Evolutionary conservation across 2,888 invertebrate species (phyloP).

Genomic region (Dicranocentrus wangi): DNA sequence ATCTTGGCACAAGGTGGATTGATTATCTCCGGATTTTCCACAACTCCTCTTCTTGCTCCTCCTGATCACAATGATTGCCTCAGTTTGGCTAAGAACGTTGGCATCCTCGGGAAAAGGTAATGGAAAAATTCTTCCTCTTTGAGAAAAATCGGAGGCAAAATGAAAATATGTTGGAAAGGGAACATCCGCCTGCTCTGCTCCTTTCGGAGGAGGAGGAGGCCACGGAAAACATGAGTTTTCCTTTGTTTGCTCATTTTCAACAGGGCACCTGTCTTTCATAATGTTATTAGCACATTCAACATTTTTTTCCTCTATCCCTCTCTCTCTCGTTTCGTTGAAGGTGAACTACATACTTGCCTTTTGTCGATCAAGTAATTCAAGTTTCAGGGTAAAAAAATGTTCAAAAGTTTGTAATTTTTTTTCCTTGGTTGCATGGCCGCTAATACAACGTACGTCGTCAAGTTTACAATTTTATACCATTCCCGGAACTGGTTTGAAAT

Average conservation of each 20-base stretch:
- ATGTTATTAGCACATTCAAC: constrained; percentile 1
- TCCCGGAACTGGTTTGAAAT: no score
- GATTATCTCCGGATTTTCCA: constrained; percentile 44
- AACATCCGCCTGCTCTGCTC: no score
- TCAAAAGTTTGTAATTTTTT: no score
- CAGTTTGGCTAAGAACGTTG: constrained; percentile 50
- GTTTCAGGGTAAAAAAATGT: no score
- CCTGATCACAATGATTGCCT: constrained; percentile 55
- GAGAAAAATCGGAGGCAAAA: no score
- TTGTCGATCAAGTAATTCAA: no score
- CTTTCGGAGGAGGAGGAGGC: background rate
- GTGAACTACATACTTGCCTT: no score
- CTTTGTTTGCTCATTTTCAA: background rate
- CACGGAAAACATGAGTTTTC: background rate
- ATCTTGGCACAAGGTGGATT: constrained; percentile 41
- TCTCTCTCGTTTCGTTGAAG: background rate
- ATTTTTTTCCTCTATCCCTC: background rate
- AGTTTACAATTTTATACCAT: no score
- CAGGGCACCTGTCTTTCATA: background rate
- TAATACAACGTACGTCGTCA: no score
- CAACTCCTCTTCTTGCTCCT: constrained; percentile 13
- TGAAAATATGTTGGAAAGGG: no score
- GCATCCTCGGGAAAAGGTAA: constrained; percentile 61
- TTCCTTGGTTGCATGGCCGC: no score
- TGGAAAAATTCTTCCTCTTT: constrained; percentile 23